Conservation (phyloP, 2,888 invertebrate species). For the Rhamphomyia laevipes region DNA sequence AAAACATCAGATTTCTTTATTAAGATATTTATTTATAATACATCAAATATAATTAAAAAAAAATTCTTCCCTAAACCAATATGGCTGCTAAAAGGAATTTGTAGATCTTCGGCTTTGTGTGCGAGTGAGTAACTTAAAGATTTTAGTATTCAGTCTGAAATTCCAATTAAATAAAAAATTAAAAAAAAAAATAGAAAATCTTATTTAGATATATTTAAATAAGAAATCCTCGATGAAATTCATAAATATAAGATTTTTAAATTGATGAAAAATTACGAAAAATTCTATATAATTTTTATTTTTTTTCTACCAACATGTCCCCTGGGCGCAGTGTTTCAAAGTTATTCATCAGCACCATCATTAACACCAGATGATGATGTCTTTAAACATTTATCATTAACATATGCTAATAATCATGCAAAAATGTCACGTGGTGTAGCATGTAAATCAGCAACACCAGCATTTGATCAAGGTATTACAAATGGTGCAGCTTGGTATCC, state of each 20-base stretch:
- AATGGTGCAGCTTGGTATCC: constrained; percentile 94
- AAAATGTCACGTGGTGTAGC: constrained; percentile 79
- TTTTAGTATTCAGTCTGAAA: no score
- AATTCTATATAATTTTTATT: background rate
- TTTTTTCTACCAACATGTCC: constrained; percentile 40
- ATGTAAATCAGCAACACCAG: constrained; percentile 61
- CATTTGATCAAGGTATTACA: constrained; percentile 81
- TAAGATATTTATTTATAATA: no score
- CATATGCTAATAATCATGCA: constrained; percentile 78
- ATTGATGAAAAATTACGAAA: no score
- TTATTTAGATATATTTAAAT: no score
- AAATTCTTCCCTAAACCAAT: constrained; percentile 25
- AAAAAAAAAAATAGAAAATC: no score
- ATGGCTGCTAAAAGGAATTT: constrained; percentile 51
- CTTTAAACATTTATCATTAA: constrained; percentile 71
- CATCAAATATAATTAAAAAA: no score
- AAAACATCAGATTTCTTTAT: no score
- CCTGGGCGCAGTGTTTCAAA: constrained; percentile 71
- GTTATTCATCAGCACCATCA: constrained; percentile 67
- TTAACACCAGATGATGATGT: constrained; percentile 87
- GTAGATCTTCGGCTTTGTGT: constrained; percentile 61
- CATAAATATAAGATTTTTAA: no score
- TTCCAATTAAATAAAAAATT: no score
- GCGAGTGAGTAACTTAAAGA: constrained; percentile 46
- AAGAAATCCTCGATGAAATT: no score